These are phyloP conservation scores for Halocynthia roretzi DNA, from an alignment of 23 tunicate genomes.

Conservation along the genomic window DNA sequence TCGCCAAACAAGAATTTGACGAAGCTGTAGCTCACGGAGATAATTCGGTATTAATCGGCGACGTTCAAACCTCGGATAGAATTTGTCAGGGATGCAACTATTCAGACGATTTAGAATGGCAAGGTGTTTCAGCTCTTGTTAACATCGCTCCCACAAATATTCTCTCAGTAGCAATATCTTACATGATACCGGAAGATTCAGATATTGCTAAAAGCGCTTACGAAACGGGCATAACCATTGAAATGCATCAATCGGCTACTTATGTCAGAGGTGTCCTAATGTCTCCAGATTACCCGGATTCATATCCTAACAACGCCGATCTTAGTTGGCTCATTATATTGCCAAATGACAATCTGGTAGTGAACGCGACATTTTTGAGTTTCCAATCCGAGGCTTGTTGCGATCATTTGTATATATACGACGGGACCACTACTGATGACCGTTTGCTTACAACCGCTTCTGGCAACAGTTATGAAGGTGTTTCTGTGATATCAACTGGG, in stretches of 20 bases:
- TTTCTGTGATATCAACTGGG: neutral
- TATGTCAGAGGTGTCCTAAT: slow-evolving; percentile 1
- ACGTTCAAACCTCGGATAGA: neutral
- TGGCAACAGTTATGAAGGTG: neutral
- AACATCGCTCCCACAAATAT: slow-evolving; percentile 7
- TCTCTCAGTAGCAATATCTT: slow-evolving; percentile 5
- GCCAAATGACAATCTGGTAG: neutral
- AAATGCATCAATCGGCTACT: neutral
- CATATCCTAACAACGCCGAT: slow-evolving; percentile 22
- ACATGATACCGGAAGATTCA: slow-evolving; percentile 1
- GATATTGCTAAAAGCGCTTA: neutral
- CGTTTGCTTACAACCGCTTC: neutral
- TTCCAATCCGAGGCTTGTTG: slow-evolving; percentile 12
- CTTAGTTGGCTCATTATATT: slow-evolving; percentile 7
- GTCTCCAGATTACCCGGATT: slow-evolving; percentile 23
- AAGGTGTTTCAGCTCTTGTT: slow-evolving; percentile 2
- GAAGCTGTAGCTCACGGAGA: neutral
- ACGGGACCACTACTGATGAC: neutral
- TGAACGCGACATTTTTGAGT: neutral
- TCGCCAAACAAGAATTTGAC: neutral
- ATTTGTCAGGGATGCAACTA: neutral
- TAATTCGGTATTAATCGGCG: slow-evolving; percentile 1
- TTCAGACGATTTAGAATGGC: neutral
- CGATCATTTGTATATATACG: slow-evolving; percentile 23
- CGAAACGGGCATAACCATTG: neutral